Evolutionary conservation across 2,888 invertebrate species (phyloP), one percentile per base, ranked within the genome.

Genomic region (Andrena hattorfiana): DNA sequence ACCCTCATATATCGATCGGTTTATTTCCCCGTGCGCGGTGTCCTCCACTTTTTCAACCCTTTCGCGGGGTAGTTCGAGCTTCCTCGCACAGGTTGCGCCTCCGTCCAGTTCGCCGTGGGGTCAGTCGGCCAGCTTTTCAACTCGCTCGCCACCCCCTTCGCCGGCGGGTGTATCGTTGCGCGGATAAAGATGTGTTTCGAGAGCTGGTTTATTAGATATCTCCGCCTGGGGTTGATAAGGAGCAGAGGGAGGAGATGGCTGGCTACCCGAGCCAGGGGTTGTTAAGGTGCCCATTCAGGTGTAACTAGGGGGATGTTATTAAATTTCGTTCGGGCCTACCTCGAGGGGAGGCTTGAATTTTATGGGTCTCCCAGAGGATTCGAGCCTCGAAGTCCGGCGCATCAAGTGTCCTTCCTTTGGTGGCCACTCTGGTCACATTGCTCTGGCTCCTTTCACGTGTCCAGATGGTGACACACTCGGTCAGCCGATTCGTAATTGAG

Each of bases 231-330:
- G 88, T 88, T 90, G 89, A 87, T 87, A 89, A 88, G 83, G 85
- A 85, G 85, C 26, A 10, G 68, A 49, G 84, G 77, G 76, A 66
- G 68, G 64, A 67, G 80, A 67, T 69, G 81, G 77, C 73, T 86
- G 86, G 89, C 89, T 90, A 87, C 88, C 86, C 87, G 87, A 77
- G 66, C 56, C 83, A 87, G 91, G 93, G 94, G 93, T 94, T 93
- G 94, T 94, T 94, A 94, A 94, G 94, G 93, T 94, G 93, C 92
- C 93, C 92, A 94, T 94, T 94, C 93, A 94, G 94, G 94, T 94
- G 94, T 94, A 94, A 94, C 94, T 93, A 94, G 94, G 93, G 94
- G 92, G 93, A 94, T 94, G 93, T 94, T 94, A 94, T 94, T 94
- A 94, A 94, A 94, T 94, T 94, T 94, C 93, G 92, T 93, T 93